Conservation (phyloP, 1,140 invertebrate species). For the Oryctes rhinoceros region DNA sequence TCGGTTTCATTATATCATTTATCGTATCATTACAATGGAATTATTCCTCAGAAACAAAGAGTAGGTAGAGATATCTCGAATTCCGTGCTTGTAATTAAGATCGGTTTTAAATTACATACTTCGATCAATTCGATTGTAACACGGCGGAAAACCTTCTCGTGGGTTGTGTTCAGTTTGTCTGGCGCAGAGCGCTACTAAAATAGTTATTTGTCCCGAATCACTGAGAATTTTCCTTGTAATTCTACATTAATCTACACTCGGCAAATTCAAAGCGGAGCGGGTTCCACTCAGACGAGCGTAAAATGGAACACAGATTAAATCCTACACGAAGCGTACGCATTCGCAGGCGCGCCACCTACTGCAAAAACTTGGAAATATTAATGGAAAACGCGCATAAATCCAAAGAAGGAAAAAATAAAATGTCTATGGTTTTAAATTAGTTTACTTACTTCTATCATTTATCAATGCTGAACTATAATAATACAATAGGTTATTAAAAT, state of each 20-base stretch:
- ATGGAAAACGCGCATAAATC: neutral
- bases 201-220: conserved; percentile 48
- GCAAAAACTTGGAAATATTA: conserved; percentile 35
- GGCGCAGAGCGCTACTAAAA: conserved; percentile 14
- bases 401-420: too few species aligned
- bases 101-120: neutral
- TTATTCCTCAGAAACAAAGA: neutral
- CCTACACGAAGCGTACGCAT: conserved; percentile 44
- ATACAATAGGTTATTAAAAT: too few species aligned
- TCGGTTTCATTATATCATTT: too few species aligned
- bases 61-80: neutral
- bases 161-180: neutral
- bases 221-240: conserved; percentile 51
- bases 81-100: neutral
- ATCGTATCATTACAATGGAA: neutral
- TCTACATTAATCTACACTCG: conserved; percentile 49
- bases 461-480: too few species aligned
- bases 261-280: conserved; percentile 46
- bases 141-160: neutral
- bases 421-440: too few species aligned
- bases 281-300: conserved; percentile 46
- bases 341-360: conserved; percentile 33
- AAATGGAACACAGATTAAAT: conserved; percentile 52
- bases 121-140: neutral
- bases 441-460: too few species aligned